Conservation (phyloP, 2,888 invertebrate genomes). For the Argyra leucocephala region DNA sequence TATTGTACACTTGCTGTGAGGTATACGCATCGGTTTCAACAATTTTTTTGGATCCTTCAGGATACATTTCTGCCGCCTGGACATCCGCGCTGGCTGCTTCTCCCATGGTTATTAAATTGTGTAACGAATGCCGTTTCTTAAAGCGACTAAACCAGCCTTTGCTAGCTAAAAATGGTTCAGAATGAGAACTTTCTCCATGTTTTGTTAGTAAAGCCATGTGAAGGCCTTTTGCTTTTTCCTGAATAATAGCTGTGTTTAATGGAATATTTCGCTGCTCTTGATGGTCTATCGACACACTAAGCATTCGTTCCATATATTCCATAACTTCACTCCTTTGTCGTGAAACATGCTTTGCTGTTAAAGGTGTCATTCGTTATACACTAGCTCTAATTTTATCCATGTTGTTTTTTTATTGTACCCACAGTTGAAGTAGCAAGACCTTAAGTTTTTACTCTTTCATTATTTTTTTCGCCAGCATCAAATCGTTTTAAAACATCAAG, state of each 20-base stretch:
- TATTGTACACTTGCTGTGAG: constrained; percentile 19
- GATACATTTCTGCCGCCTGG: constrained; percentile 13
- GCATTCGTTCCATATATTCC: no score
- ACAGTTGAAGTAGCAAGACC: no score
- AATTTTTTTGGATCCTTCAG: constrained; percentile 14
- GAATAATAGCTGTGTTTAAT: background rate
- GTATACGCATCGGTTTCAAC: constrained; percentile 10
- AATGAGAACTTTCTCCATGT: background rate
- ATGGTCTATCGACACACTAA: background rate
- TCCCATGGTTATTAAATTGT: constrained; percentile 12
- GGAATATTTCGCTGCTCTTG: background rate
- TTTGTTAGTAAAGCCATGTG: background rate
- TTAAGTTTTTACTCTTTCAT: no score
- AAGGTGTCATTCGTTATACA: no score
- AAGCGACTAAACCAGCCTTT: constrained; percentile 1
- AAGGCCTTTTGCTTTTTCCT: background rate
- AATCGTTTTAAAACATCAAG: no score
- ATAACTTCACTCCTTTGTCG: no score
- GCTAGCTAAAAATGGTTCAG: background rate
- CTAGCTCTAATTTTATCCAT: no score
- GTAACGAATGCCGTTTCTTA: constrained; percentile 12
- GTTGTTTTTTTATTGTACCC: no score
- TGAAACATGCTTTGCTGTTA: no score
- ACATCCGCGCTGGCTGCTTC: constrained; percentile 15
- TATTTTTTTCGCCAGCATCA: no score